Evolutionary conservation across 2,113 vertebrate species (phyloP).

Genomic region (Coptodon bakossiorum): DNA sequence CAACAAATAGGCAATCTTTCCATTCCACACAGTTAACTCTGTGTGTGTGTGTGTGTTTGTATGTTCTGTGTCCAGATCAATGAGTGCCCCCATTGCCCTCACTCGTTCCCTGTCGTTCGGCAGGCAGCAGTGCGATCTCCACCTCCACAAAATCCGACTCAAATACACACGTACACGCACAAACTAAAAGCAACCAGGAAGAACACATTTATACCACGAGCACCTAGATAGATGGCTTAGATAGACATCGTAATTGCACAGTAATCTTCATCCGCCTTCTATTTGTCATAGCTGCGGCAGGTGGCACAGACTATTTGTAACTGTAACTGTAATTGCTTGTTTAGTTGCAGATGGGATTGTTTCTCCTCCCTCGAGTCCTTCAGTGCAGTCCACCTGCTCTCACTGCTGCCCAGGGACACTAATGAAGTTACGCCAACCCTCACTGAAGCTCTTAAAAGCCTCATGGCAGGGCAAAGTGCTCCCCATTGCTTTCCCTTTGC

Average conservation of each 20-base stretch:
- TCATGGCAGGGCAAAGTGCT: slow-evolving; percentile 47
- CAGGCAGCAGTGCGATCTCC: not conserved
- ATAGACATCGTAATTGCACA: not conserved
- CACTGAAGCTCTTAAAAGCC: slow-evolving; percentile 49
- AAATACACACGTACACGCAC: not conserved
- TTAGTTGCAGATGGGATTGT: slow-evolving; percentile 17
- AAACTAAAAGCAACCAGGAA: not conserved
- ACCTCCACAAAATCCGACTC: not conserved
- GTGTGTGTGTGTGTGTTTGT: not conserved
- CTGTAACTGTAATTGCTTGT: slow-evolving; percentile 37
- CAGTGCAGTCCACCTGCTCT: slow-evolving; percentile 33
- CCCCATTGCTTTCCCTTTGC: slow-evolving; percentile 2
- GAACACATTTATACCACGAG: not conserved
- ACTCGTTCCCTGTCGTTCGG: not conserved
- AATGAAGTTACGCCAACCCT: slow-evolving; percentile 55
- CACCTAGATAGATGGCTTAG: not conserved
- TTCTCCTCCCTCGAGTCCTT: slow-evolving; percentile 11
- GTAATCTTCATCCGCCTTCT: not conserved
- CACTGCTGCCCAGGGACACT: slow-evolving; percentile 12
- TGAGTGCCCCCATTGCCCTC: not conserved
- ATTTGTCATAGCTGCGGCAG: slow-evolving; percentile 1
- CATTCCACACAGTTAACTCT: not conserved
- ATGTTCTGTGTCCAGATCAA: not conserved
- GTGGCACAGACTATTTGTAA: not conserved
- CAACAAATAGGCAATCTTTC: not conserved